A percentile compares a stretch with the other conserved stretches of the same genome.
phyloP scores from a whole-genome alignment of 2,888 invertebrate genomes.

The Pimpla rufipes region DNA sequence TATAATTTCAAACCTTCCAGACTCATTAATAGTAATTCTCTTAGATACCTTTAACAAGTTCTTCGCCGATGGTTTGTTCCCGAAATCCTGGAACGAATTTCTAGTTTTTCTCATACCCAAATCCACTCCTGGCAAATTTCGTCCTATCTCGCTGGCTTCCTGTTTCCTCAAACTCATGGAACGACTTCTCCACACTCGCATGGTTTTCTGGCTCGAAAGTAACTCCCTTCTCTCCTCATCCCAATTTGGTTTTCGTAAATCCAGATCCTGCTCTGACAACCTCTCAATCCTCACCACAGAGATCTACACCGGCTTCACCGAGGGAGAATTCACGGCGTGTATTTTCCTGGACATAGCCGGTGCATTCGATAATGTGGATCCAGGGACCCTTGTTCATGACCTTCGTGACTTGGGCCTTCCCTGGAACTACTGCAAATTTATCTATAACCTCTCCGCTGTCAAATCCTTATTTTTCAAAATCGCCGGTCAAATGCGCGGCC shows the following conservation, averaged over 20 bases:
- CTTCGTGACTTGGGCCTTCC: slow-evolving; percentile 11
- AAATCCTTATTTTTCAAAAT: background rate
- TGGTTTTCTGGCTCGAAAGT: slow-evolving; percentile 46
- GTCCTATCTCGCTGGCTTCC: slow-evolving; percentile 4
- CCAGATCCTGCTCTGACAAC: slow-evolving; percentile 51
- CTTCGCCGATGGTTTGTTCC: background rate
- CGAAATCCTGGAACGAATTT: background rate
- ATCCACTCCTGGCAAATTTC: background rate
- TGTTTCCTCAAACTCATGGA: slow-evolving; percentile 51
- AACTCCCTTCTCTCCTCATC: slow-evolving; percentile 13
- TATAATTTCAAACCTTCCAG: background rate
- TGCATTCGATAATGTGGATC: slow-evolving; percentile 54
- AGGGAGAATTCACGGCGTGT: background rate
- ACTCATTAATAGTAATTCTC: background rate
- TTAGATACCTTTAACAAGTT: background rate
- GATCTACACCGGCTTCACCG: slow-evolving; percentile 33
- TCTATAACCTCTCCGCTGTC: background rate
- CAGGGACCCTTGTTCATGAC: background rate
- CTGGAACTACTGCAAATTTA: slow-evolving; percentile 35
- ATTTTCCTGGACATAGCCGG: slow-evolving; percentile 49
- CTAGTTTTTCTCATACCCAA: background rate
- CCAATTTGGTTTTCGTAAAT: slow-evolving; percentile 47
- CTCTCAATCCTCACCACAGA: slow-evolving; percentile 39
- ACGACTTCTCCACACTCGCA: slow-evolving; percentile 41
- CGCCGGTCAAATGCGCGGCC: slow-evolving; percentile 5